A percentile compares a stretch with the other conserved stretches of the same genome.
Conservation (phyloP, 2,888 invertebrate species). For the Liopterus haemorrhoidalis region DNA sequence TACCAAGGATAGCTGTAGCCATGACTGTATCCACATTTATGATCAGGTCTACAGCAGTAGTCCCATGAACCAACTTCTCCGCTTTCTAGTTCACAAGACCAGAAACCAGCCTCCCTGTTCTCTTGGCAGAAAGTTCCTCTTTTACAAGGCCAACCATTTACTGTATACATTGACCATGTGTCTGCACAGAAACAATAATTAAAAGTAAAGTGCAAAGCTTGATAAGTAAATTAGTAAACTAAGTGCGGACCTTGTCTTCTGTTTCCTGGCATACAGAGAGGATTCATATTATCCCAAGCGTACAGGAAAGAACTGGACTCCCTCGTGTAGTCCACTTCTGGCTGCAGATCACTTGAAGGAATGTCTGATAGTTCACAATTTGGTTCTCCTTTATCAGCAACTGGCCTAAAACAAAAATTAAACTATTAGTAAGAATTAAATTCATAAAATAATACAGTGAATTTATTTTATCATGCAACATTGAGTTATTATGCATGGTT, state of each 20-base stretch:
- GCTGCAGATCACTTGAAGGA: slow-evolving; percentile 66
- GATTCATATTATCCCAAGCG: slow-evolving; percentile 73
- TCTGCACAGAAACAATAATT: too few species aligned
- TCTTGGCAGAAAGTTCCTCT: slow-evolving; percentile 61
- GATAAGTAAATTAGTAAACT: too few species aligned
- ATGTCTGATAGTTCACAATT: slow-evolving; percentile 77
- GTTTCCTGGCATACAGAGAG: slow-evolving; percentile 54
- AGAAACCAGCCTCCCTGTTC: slow-evolving; percentile 71
- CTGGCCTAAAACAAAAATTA: slow-evolving; percentile 33
- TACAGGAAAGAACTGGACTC: slow-evolving; percentile 67
- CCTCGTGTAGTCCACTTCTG: slow-evolving; percentile 65
- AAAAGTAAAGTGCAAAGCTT: too few species aligned
- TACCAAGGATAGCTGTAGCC: slow-evolving; percentile 80
- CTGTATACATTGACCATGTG: slow-evolving; percentile 69
- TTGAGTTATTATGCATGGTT: neutral
- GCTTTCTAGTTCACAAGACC: slow-evolving; percentile 76
- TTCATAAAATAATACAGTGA: slow-evolving; percentile 1
- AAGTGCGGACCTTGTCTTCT: too few species aligned
- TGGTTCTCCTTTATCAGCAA: slow-evolving; percentile 38
- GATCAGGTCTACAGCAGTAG: slow-evolving; percentile 77
- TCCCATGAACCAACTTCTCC: slow-evolving; percentile 70
- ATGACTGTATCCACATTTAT: slow-evolving; percentile 77
- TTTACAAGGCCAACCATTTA: slow-evolving; percentile 74
- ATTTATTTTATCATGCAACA: slow-evolving; percentile 4
- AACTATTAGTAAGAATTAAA: slow-evolving; percentile 9